Percentiles rank a stretch among this genome's conserved stretches.
Evolutionary conservation across 2,113 vertebrate species (phyloP).

Genomic region (Etheostoma cragini): DNA sequence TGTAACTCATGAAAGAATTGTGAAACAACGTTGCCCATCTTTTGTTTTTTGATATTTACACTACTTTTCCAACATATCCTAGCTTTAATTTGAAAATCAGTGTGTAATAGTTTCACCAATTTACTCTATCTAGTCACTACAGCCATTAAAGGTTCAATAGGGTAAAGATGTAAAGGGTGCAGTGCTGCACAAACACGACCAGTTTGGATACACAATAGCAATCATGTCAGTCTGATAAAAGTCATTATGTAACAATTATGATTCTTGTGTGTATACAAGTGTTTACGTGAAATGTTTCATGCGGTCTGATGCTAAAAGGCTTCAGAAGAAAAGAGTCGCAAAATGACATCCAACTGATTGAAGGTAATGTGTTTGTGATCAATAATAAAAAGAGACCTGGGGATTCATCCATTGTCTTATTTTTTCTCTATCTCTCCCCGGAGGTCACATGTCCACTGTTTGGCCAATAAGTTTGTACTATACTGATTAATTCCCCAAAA

Average conservation of each 20-base stretch:
- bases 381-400: slow-evolving; percentile 43
- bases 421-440: background rate
- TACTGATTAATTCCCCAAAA: no score
- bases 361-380: slow-evolving; percentile 39
- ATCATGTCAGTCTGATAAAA: background rate
- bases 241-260: background rate
- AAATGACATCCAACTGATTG: slow-evolving; percentile 1
- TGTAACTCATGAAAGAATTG: background rate
- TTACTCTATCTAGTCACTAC: background rate
- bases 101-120: background rate
- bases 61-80: background rate
- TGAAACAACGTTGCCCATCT: background rate
- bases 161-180: background rate
- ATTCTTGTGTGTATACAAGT: background rate
- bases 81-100: background rate
- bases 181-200: background rate
- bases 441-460: background rate
- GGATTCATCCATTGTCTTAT: slow-evolving; percentile 3
- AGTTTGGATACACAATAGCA: background rate
- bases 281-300: background rate
- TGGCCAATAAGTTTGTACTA: background rate
- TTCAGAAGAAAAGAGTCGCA: background rate
- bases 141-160: background rate
- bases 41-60: background rate
- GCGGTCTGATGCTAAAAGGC: background rate